Conservation (phyloP, 2,888 invertebrate species). For the Drosophila lutescens region DNA sequence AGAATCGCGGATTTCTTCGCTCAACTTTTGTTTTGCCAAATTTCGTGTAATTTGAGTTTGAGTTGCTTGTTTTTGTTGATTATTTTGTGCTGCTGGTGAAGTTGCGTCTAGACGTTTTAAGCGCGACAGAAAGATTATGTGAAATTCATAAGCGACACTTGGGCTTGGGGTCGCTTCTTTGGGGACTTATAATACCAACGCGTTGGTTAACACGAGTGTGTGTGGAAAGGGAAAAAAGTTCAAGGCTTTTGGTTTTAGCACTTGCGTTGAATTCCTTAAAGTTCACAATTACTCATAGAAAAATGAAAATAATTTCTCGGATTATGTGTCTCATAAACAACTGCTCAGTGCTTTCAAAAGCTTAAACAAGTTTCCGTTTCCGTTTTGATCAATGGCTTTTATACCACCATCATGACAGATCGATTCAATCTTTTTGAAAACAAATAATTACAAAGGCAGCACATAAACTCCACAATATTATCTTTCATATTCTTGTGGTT, state of each 20-base stretch:
- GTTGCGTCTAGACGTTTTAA: constrained; percentile 67
- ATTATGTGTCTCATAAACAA: background rate
- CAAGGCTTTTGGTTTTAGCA: background rate
- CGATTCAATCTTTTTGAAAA: constrained; percentile 1
- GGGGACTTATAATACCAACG: constrained; percentile 26
- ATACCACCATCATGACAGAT: background rate
- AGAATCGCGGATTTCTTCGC: constrained; percentile 28
- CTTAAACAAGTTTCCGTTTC: background rate
- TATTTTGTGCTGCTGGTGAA: constrained; percentile 33
- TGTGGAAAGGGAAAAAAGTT: constrained; percentile 7
- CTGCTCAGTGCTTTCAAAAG: background rate
- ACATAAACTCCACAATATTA: constrained; percentile 20
- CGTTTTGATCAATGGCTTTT: constrained; percentile 1
- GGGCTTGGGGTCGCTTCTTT: background rate
- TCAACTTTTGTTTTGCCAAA: constrained; percentile 24
- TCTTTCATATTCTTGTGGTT: constrained; percentile 14
- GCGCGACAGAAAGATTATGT: constrained; percentile 43
- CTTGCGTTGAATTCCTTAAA: background rate
- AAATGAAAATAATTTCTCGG: background rate
- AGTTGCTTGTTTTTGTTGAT: constrained; percentile 38
- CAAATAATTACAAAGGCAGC: constrained; percentile 4
- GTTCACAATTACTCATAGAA: background rate
- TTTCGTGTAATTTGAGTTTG: constrained; percentile 49
- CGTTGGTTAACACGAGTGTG: constrained; percentile 1
- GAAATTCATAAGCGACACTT: constrained; percentile 55